Conservation (phyloP, 92 coral and sea anemone species). For the Umimayanthus chanpuru region DNA sequence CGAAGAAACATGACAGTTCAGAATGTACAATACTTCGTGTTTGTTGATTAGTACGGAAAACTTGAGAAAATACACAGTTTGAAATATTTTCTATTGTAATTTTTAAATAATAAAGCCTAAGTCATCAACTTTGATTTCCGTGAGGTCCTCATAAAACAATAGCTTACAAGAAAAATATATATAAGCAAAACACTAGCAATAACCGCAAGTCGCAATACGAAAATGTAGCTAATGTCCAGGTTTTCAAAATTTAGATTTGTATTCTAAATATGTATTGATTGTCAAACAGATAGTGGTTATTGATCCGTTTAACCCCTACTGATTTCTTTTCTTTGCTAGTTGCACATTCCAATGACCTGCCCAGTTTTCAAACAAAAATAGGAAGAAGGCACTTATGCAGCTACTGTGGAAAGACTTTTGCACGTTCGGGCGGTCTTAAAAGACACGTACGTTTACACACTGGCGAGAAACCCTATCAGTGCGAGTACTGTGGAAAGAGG, state of each 20-base stretch:
- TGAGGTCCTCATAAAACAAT: no score
- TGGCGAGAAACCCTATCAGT: conserved; percentile 23
- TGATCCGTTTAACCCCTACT: not conserved
- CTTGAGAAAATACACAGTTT: not conserved
- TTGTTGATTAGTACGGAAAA: not conserved
- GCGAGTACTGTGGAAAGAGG: conserved; percentile 8
- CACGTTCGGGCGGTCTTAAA: conserved; percentile 19
- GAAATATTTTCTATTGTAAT: no score
- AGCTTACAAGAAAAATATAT: no score
- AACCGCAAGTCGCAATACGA: no score
- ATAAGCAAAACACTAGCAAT: no score
- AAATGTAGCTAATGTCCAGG: no score
- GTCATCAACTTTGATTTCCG: no score
- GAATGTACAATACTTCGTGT: not conserved
- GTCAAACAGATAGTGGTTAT: no score
- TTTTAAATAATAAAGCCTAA: no score
- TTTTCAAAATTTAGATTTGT: no score
- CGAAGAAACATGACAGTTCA: not conserved
- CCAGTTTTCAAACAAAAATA: not conserved
- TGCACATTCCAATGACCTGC: not conserved
- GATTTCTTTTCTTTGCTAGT: not conserved
- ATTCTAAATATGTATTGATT: no score
- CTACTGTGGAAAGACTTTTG: conserved; percentile 8
- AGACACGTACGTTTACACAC: conserved; percentile 27
- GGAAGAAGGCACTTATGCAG: not conserved